phyloP scores from a whole-genome alignment of 1,140 invertebrate species.

The Listronotus oregonensis region DNA sequence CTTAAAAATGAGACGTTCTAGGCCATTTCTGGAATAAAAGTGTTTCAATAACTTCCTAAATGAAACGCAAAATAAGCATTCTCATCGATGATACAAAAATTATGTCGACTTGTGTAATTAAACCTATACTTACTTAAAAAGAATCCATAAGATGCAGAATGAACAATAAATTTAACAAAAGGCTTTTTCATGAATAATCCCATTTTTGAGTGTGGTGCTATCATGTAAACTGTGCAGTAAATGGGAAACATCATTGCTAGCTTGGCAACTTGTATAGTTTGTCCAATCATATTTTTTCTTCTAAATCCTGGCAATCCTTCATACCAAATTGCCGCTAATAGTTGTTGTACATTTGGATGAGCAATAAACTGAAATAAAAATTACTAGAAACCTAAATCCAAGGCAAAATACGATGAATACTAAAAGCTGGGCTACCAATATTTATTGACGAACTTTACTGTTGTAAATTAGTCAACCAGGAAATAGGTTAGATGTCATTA shows the following conservation, averaged over 20 bases:
- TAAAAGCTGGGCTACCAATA: too few species aligned
- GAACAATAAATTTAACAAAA: slow-evolving; percentile 93
- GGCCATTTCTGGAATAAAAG: too few species aligned
- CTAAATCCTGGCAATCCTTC: slow-evolving; percentile 88
- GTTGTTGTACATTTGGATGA: slow-evolving; percentile 89
- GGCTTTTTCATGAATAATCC: slow-evolving; percentile 84
- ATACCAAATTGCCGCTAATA: slow-evolving; percentile 89
- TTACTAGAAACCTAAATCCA: too few species aligned
- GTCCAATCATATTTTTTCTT: slow-evolving; percentile 66
- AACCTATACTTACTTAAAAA: slow-evolving; percentile 85
- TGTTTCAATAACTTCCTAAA: too few species aligned
- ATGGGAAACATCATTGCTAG: slow-evolving; percentile 84
- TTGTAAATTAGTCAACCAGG: too few species aligned
- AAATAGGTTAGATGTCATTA: too few species aligned
- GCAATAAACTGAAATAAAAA: slow-evolving; percentile 85
- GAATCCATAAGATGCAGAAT: slow-evolving; percentile 89
- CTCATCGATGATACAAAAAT: too few species aligned
- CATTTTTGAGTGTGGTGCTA: slow-evolving; percentile 74
- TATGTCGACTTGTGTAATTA: too few species aligned
- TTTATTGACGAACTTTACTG: too few species aligned
- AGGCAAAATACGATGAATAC: too few species aligned
- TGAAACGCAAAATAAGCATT: too few species aligned
- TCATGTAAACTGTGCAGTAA: slow-evolving; percentile 81
- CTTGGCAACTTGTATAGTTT: slow-evolving; percentile 69
- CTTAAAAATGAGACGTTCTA: too few species aligned